phyloP scores from a whole-genome alignment of 2,888 invertebrate species.

The Blomia tropicalis region DNA sequence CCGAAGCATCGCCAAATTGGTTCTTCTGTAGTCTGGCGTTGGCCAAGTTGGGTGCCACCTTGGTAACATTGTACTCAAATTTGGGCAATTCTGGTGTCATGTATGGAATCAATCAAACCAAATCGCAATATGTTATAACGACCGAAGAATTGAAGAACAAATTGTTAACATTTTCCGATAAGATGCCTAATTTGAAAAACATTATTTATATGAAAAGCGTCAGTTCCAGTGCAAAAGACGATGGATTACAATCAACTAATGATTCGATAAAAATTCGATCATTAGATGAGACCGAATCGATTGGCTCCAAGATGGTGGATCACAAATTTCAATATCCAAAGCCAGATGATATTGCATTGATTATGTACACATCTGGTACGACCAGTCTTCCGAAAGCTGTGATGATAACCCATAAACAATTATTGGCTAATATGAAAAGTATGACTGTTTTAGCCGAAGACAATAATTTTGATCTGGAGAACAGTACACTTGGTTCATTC shows the following conservation, averaged over 20 bases:
- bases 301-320: not conserved
- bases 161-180: not conserved
- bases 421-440: not conserved
- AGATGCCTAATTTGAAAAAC: not conserved
- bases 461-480: not conserved
- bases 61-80: constrained; percentile 13
- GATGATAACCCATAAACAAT: constrained; percentile 12
- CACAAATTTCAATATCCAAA: not conserved
- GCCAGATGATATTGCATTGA: constrained; percentile 14
- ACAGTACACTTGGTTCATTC: constrained; percentile 59
- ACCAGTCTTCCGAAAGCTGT: constrained; percentile 17
- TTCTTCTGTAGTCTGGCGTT: not conserved
- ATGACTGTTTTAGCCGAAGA: not conserved
- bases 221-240: not conserved
- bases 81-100: constrained; percentile 7
- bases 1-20: not conserved
- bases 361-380: constrained; percentile 16
- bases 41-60: not conserved
- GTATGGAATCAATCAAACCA: constrained; percentile 11
- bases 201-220: not conserved
- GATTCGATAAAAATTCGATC: not conserved
- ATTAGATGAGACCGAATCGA: not conserved
- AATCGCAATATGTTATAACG: constrained; percentile 3
- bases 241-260: not conserved
- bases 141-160: constrained; percentile 12